Percentiles rank a stretch among this genome's conserved stretches.
Evolutionary conservation across 1,140 invertebrate genomes (phyloP).

Genomic region (Ectropis grisescens): DNA sequence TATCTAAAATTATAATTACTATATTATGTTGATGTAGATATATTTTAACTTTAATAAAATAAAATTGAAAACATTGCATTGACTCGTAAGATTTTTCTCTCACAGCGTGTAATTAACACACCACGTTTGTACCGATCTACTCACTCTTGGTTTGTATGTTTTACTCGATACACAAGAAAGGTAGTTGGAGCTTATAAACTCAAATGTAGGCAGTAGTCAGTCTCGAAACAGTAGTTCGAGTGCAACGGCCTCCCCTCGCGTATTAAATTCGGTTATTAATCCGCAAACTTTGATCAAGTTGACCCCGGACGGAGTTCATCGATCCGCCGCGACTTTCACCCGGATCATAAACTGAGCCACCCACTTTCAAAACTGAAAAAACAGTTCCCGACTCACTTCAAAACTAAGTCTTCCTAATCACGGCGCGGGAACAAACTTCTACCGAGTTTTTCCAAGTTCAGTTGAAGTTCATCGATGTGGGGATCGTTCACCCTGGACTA

Average conservation of each 20-base stretch:
- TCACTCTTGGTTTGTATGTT: too few species aligned
- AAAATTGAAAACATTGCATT: too few species aligned
- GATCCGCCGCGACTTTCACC: constrained; percentile 64
- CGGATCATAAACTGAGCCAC: constrained; percentile 67
- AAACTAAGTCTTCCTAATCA: constrained; percentile 70
- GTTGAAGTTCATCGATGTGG: constrained; percentile 60
- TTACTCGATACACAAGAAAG: too few species aligned
- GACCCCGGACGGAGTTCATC: constrained; percentile 58
- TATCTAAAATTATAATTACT: too few species aligned
- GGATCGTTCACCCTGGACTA: constrained; percentile 50
- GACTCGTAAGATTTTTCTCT: too few species aligned
- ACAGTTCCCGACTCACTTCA: constrained; percentile 61
- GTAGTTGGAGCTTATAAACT: too few species aligned
- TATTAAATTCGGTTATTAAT: constrained; percentile 66
- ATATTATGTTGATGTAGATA: too few species aligned
- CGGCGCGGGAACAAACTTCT: constrained; percentile 61
- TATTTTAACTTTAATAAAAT: too few species aligned
- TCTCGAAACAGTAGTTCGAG: too few species aligned
- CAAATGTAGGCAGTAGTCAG: too few species aligned
- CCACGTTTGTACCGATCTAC: too few species aligned
- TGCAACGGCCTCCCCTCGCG: constrained; percentile 42
- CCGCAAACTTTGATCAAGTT: constrained; percentile 62
- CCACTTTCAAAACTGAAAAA: constrained; percentile 67
- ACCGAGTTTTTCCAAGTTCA: constrained; percentile 61
- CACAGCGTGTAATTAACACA: too few species aligned